Conservation (phyloP, 2,797 vertebrate species). For the Moxostoma hubbsi region DNA sequence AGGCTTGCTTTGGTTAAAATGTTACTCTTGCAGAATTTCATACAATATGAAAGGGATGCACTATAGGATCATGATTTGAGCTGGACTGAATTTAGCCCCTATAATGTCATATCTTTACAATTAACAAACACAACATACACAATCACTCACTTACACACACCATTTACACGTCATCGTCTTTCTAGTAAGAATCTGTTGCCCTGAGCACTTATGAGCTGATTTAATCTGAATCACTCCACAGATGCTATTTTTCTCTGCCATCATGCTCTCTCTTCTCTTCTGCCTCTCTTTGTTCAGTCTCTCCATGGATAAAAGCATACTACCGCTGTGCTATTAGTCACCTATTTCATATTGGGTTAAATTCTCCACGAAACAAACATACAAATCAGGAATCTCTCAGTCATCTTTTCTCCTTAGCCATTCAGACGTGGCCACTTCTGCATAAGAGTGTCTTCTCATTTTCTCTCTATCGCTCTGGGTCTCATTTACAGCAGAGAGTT, state of each 20-base stretch:
- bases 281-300: neutral
- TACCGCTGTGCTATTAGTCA: neutral
- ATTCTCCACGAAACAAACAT: neutral
- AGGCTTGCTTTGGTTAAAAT: neutral
- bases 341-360: neutral
- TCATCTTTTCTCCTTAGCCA: no score
- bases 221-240: conserved; percentile 25
- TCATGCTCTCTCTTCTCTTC: neutral
- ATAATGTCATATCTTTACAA: no score
- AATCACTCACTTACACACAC: no score
- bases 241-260: conserved; percentile 2
- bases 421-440: neutral
- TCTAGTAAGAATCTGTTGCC: conserved; percentile 28
- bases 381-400: conserved; percentile 7
- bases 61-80: no score
- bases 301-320: neutral
- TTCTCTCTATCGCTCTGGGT: neutral
- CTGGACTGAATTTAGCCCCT: no score
- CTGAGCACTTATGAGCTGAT: conserved; percentile 28
- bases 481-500: conserved; percentile 37
- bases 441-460: neutral
- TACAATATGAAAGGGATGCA: no score
- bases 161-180: neutral
- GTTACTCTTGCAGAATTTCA: neutral
- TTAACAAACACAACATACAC: no score